phyloP scores from a whole-genome alignment of 2,113 vertebrate species.

The Ptilorrhoa leucosticta region DNA sequence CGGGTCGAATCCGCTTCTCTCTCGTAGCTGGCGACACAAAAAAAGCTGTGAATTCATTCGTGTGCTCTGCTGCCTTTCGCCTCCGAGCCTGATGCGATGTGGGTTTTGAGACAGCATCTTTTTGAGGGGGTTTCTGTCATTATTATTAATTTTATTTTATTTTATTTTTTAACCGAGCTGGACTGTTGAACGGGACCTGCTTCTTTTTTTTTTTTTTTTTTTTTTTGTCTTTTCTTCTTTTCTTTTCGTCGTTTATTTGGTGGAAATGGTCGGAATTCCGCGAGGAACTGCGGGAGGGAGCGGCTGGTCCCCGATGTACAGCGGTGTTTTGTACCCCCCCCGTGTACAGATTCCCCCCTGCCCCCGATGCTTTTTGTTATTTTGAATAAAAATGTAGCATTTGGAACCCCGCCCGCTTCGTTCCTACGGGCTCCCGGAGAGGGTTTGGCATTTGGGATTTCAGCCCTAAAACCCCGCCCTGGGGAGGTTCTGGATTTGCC shows the following conservation, averaged over 20 bases:
- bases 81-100: background rate
- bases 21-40: slow-evolving; percentile 40
- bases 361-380: slow-evolving; percentile 70
- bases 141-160: background rate
- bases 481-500: background rate
- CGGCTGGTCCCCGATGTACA: slow-evolving; percentile 64
- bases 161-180: slow-evolving; percentile 35
- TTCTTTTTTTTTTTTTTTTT: slow-evolving; percentile 22
- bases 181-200: slow-evolving; percentile 75
- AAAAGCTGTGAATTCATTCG: slow-evolving; percentile 76
- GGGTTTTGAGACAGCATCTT: background rate
- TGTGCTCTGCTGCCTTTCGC: slow-evolving; percentile 20
- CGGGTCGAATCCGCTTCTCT: background rate
- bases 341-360: slow-evolving; percentile 44
- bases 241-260: slow-evolving; percentile 14
- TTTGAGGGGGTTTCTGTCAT: background rate
- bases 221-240: background rate
- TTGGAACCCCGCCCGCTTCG: background rate
- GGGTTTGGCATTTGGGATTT: background rate
- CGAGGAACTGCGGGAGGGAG: slow-evolving; percentile 53
- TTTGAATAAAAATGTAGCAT: slow-evolving; percentile 79
- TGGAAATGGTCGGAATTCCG: slow-evolving; percentile 32
- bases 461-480: background rate
- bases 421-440: background rate
- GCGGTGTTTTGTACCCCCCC: slow-evolving; percentile 60